Base-by-base conservation (phyloP, 2,888 invertebrate genomes). In the Trachelus stipa region DNA sequence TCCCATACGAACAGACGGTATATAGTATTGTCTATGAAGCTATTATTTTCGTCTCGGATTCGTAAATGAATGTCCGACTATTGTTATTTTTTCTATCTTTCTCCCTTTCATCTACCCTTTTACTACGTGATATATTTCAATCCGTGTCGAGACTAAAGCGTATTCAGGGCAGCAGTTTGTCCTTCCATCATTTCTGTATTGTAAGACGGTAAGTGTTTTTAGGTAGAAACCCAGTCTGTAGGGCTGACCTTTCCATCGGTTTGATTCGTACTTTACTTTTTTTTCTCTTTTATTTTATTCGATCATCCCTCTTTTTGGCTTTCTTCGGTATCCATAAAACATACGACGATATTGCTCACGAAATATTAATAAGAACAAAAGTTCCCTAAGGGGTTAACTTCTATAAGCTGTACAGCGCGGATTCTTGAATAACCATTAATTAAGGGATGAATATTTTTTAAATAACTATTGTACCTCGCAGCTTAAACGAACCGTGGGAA, bases 141-240 rank as follows among this genome's bases (percentile, higher is more conserved):
- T 77, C 37, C 30, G 74, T 69, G 35, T 74, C 33, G 33, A 75
- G 69, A 77, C 69, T 75, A 75, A 73, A 71, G 77, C 40, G 75
- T 74, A 75, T 77, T 77, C 74, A 74, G 4, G 33, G 40, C 34
- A 71, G 71, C 77, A 75, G 75, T 77, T 77, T 77, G 74, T 40
- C 40, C 40, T 15, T 40, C 40, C 40, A 40, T 40, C 15, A 6
- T 56, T 77, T 77, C 69, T 68, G 75, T 33, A 77, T 77, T 75
- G 71, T 69, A 35, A 73, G 3, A 11, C 31, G 31, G 35, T 40
- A 74, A 74, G 73, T 77, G 56, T 75, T 75, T 77, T 69, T 77
- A 12, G 68, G 40, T 15, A 69, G 15, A 40, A 15, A 40, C 40
- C 6, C 40, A 40, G 40, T 40, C 4, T 40, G 12, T 15, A 40